Base-by-base conservation (phyloP, 1,140 invertebrate species). In the Cephus cinctus region DNA sequence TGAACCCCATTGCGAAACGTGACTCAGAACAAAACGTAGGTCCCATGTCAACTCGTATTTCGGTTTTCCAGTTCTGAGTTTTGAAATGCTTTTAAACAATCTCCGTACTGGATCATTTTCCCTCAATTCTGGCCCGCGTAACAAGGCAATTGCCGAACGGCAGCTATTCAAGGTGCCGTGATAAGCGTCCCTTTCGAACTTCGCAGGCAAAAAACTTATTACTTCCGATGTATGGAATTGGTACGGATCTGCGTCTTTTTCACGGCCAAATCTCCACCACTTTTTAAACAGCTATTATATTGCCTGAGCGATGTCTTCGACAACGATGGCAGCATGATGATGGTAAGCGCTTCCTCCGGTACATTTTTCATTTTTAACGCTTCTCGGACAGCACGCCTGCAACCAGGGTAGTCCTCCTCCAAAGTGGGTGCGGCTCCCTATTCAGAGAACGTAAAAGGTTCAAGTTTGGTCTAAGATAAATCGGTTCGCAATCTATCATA, bases 21-120 rank as follows among this genome's bases (percentile, higher is more conserved):
- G 50, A 32, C 42, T 30, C 14, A 65, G 38, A 5, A 65, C 57
- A 2, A 54, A 30, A 20, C 30, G 38, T 15, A 54, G 52, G 20
- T 63, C 52, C 62, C 59, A 62, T n/a, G 56, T 61, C 5, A 43
- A 21, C 43, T 58, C 38, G 47, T 65, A 65, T 27, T 46, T 55
- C 14, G 52, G 47, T 11, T n/a, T 35, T 1, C 50, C 11, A 9
- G 57, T 52, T 31, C 62, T 44, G 22, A 47, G 5, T 19, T 48
- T 54, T 16, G 35, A 52, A 41, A 60, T 46, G 18, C 59, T 55
- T 51, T 56, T 58, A 43, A 51, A 52, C 23, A 62, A 62, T 16
- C 54, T 27, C 41, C 50, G 52, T 12, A 62, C 45, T 27, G n/a
- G 27, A 11, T 44, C 39, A 35, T 61, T 51, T 25, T 51, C 22